Base-by-base conservation (phyloP, 2,888 invertebrate genomes). In the Geotrupes spiniger region DNA sequence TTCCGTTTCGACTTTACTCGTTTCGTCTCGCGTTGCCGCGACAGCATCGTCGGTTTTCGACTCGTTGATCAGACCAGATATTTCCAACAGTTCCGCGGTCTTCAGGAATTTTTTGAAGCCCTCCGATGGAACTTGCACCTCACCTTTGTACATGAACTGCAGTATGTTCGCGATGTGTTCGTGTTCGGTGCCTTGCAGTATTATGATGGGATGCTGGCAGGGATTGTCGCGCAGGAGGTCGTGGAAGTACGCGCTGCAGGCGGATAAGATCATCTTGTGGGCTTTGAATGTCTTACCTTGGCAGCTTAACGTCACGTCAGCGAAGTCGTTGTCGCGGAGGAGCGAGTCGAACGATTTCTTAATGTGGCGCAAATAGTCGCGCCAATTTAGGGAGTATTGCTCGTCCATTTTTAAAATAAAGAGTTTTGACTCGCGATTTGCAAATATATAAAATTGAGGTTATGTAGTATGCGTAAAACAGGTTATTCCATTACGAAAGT, bases 351-450 rank as follows among this genome's bases (percentile, higher is more conserved):
- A 85, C 36, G 89, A 88, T 71, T 84, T 85, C 55, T 86, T 87
- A 64, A 92, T 84, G 72, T 87, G 86, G 64, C 81, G 80, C 67
- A 87, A 80, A 70, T 91, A 89, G 74, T 90, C 89, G 72, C 89
- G 90, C 92, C 92, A 92, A 58, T 89, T 84, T 60, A 92, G 76
- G 56, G 89, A 89, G 74, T 89, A 92, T 68, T 90, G 89, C 49
- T 66, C 64, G n/a, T 59, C 48, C 57, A 57, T 59, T 28, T 52
- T 54, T 38, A n/a, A n/a, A n/a, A n/a, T n/a, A n/a, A n/a, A n/a
- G n/a, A n/a, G n/a, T n/a, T n/a, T n/a, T n/a, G n/a, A n/a, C n/a
- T n/a, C n/a, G n/a, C n/a, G n/a, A n/a, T n/a, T n/a, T n/a, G n/a
- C n/a, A n/a, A n/a, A n/a, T n/a, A n/a, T n/a, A n/a, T n/a, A n/a